Evolutionary conservation across 2,888 invertebrate genomes (phyloP).

Genomic region (Diaphora mendica): DNA sequence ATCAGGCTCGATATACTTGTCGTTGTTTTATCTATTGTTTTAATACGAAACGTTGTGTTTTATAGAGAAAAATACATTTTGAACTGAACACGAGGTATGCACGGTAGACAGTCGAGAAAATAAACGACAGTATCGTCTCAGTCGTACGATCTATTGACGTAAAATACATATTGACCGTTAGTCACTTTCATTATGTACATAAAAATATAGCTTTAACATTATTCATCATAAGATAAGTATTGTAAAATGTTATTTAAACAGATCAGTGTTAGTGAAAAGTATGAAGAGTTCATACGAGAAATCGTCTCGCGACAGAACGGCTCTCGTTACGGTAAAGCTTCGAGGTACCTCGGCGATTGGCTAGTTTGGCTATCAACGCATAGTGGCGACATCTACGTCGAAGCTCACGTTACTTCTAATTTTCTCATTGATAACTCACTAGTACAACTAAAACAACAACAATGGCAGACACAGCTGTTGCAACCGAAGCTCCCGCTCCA

Average conservation of each 20-base stretch:
- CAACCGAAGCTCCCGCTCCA: slow-evolving; percentile 59
- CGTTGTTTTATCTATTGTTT: too few species aligned
- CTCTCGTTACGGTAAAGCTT: slow-evolving; percentile 23
- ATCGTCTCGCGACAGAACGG: slow-evolving; percentile 25
- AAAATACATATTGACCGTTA: neutral
- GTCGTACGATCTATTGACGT: too few species aligned
- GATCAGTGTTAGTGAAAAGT: slow-evolving; percentile 28
- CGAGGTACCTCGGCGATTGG: neutral
- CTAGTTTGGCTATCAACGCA: neutral
- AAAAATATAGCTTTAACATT: neutral
- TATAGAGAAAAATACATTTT: too few species aligned
- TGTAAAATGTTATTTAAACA: slow-evolving; percentile 24
- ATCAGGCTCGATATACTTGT: too few species aligned
- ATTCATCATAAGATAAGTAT: slow-evolving; percentile 1
- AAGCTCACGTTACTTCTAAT: too few species aligned
- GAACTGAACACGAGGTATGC: too few species aligned
- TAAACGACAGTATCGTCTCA: too few species aligned
- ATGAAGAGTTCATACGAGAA: slow-evolving; percentile 32
- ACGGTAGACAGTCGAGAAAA: too few species aligned
- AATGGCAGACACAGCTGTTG: slow-evolving; percentile 62
- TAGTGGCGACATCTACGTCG: slow-evolving; percentile 13
- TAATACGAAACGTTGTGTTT: too few species aligned
- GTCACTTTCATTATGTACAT: slow-evolving; percentile 5
- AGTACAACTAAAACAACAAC: too few species aligned
- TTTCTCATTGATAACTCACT: too few species aligned